These are phyloP conservation scores for Colletes gigas DNA, from an alignment of 1,140 invertebrate species.

Conservation along the genomic window DNA sequence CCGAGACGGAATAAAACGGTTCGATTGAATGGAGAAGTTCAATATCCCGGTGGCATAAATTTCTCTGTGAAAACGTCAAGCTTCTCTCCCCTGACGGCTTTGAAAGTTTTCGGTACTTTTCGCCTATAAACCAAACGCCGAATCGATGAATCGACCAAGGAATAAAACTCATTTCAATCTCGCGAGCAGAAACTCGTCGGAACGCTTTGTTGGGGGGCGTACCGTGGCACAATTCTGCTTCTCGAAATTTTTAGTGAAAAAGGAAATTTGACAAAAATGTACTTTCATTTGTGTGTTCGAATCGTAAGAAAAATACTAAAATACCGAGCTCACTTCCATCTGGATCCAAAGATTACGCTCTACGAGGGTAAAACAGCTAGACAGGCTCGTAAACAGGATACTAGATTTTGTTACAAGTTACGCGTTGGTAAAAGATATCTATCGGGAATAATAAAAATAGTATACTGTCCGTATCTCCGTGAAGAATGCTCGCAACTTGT, in stretches of 20 bases:
- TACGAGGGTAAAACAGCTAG: neutral
- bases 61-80: constrained; percentile 21
- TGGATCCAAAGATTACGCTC: too few species aligned
- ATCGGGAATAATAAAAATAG: constrained; percentile 36
- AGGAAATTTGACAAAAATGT: constrained; percentile 10
- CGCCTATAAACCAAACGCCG: constrained; percentile 22
- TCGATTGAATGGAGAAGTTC: neutral
- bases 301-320: too few species aligned
- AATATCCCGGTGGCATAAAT: constrained; percentile 6
- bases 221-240: neutral
- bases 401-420: constrained; percentile 38
- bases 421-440: constrained; percentile 28
- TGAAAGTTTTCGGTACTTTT: constrained; percentile 12
- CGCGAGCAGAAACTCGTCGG: neutral
- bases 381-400: constrained; percentile 14
- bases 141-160: constrained; percentile 13
- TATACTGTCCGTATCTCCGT: constrained; percentile 25
- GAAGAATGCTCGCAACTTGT: constrained; percentile 38
- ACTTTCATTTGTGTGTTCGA: too few species aligned
- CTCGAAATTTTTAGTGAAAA: neutral
- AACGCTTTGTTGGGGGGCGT: constrained; percentile 18
- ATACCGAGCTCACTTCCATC: too few species aligned
- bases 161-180: constrained; percentile 26
- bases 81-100: neutral
- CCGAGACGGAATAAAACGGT: constrained; percentile 13